A percentile compares a stretch with the other conserved stretches of the same genome.
phyloP scores from a whole-genome alignment of 2,888 invertebrate species.

The Caenorhabditis macrosperma region DNA sequence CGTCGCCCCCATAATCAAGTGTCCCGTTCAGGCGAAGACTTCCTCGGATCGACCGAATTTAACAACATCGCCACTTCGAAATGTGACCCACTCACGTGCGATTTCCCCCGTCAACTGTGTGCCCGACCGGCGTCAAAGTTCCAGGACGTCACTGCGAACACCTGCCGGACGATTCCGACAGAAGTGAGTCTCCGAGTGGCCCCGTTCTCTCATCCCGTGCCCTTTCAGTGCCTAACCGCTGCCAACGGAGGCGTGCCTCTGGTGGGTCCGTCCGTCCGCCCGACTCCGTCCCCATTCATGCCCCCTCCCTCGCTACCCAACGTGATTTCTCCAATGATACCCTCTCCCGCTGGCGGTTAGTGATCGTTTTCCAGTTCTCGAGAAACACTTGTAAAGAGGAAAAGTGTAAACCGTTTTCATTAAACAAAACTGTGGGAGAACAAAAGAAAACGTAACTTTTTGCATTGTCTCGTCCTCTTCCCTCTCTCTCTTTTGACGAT shows the following conservation, averaged over 20 bases:
- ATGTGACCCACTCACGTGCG: constrained; percentile 74
- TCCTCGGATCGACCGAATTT: constrained; percentile 72
- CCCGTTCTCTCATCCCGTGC: not conserved
- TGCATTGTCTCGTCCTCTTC: not conserved
- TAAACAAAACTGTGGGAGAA: constrained; percentile 9
- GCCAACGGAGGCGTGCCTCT: constrained; percentile 78
- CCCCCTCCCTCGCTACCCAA: constrained; percentile 40
- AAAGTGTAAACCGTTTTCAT: constrained; percentile 24
- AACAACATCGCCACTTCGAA: constrained; percentile 72
- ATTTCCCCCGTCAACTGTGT: constrained; percentile 77
- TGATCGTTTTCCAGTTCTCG: constrained; percentile 16
- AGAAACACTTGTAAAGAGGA: constrained; percentile 35
- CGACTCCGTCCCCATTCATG: constrained; percentile 37
- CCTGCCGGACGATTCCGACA: constrained; percentile 71
- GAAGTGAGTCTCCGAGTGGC: constrained; percentile 48
- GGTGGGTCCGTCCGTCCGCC: constrained; percentile 54
- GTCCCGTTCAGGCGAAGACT: constrained; percentile 74
- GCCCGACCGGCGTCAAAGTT: constrained; percentile 70
- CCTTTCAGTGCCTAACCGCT: constrained; percentile 76
- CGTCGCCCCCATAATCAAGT: not conserved
- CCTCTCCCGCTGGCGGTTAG: constrained; percentile 20
- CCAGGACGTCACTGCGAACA: constrained; percentile 74
- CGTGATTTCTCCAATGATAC: constrained; percentile 41
- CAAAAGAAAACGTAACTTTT: constrained; percentile 24
- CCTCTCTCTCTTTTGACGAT: not conserved